Evolutionary conservation across 1,140 invertebrate species (phyloP), one percentile per base, ranked within the genome.

Genomic region (Chrysoperla carnea): DNA sequence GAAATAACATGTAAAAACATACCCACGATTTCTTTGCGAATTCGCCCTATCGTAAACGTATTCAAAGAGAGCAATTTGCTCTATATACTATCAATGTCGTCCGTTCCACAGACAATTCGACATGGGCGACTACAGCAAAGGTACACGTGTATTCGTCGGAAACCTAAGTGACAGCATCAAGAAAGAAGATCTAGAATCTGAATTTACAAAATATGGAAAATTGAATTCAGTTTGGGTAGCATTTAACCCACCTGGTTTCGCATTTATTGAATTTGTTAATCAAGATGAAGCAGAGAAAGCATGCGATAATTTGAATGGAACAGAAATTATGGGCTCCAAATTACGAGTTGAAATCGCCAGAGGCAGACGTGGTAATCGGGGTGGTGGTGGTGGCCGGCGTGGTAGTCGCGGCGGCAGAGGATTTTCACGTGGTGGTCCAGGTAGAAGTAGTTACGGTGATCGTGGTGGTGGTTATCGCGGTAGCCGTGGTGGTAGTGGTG

Each of bases 261-360:
- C 94, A 40, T 99, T 99, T 71, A 86, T 99, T 55, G 93, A 98
- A 67, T 99, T 95, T 71, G 84, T 92, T 64, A 91, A 92, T 62
- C 73, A 78, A 54, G 79, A 87, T 56, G 91, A 97, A 68, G 93
- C 93, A 27, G 86, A 93, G 60, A 80, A 91, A 61, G 90, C 92
- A 29, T 90, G 88, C 59, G 81, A 81, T 61, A 84, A 76, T 50
- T 72, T 96, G 55, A 93, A 97, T 66, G 91, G 91, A 45, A 76
- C 77, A 46, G 81, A 82, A 53, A 70, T 85, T 48, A 63, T 83
- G 63, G 84, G 84, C 46, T 78, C 78, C 44, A 84, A 83, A 52
- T 66, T 87, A 42, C 70, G 81, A 53, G 84, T 89, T 41, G 84
- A 89, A 66, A 78, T 88, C 48, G 84, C 81, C 29, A 72, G 81